Evolutionary conservation across 2,888 invertebrate genomes (phyloP).

Genomic region (Dryobota labecula): DNA sequence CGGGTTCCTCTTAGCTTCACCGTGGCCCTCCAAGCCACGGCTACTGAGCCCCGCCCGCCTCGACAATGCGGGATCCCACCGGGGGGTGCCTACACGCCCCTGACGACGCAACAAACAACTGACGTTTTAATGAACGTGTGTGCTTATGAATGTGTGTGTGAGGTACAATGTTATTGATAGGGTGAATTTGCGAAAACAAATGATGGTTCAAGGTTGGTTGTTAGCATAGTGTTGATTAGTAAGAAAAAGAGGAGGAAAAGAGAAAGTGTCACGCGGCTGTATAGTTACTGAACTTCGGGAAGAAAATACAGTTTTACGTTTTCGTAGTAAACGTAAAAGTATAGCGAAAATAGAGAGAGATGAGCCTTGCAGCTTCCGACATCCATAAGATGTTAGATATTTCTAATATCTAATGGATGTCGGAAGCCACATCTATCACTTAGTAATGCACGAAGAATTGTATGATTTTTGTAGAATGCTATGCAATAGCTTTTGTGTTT

Average conservation of each 20-base stretch:
- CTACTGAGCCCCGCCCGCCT: too few species aligned
- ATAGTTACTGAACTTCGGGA: neutral
- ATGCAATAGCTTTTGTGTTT: too few species aligned
- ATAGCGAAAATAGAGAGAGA: neutral
- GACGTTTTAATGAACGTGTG: conserved; percentile 43
- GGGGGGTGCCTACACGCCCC: conserved; percentile 39
- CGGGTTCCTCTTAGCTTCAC: too few species aligned
- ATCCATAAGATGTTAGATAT: neutral
- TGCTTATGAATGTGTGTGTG: conserved; percentile 14
- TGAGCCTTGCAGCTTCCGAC: neutral
- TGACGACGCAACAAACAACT: neutral
- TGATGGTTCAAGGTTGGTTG: neutral
- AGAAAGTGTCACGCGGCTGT: neutral
- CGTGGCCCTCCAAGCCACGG: too few species aligned
- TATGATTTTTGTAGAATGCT: neutral
- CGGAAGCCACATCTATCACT: neutral
- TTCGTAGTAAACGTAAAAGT: neutral
- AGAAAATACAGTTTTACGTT: neutral
- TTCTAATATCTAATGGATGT: neutral
- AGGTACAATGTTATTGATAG: neutral
- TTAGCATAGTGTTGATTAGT: neutral
- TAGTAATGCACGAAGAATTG: neutral
- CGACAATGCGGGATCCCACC: too few species aligned
- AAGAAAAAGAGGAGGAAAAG: neutral
- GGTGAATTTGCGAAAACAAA: neutral